Evolutionary conservation across 2,888 invertebrate genomes (phyloP).

Genomic region (Heliconius erato): DNA sequence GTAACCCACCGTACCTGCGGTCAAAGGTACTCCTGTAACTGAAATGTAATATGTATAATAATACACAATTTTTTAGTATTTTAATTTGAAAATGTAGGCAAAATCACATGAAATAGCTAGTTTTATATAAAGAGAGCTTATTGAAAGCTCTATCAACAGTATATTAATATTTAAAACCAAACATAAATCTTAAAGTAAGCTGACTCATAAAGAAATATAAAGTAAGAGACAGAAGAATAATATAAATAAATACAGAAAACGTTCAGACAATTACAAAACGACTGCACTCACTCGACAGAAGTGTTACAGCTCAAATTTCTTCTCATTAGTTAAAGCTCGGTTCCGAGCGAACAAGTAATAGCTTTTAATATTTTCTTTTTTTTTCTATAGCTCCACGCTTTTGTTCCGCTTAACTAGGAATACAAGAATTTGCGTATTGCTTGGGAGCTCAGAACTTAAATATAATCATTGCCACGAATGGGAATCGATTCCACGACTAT

Average conservation of each 20-base stretch:
- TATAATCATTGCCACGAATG: no score
- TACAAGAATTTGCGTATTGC: no score
- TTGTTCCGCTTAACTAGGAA: no score
- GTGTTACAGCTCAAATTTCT: conserved; percentile 32
- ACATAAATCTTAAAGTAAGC: background rate
- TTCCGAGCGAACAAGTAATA: conserved; percentile 38
- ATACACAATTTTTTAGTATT: no score
- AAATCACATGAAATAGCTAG: no score
- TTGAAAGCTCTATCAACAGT: background rate
- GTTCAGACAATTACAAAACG: conserved; percentile 21
- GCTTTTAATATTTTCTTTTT: conserved; percentile 28
- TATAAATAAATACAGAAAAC: conserved; percentile 5
- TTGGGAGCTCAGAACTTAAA: no score
- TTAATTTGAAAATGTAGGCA: no score
- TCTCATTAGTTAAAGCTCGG: conserved; percentile 28
- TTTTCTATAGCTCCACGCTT: no score
- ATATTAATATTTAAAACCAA: background rate
- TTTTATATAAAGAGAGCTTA: background rate
- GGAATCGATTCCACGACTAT: no score
- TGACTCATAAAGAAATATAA: background rate
- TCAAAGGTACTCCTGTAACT: no score
- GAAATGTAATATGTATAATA: no score
- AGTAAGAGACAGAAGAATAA: background rate
- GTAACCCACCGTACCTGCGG: no score
- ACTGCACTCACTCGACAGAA: conserved; percentile 12